Conservation (phyloP, 2,113 vertebrate species). For the Rafetus swinhoei region DNA sequence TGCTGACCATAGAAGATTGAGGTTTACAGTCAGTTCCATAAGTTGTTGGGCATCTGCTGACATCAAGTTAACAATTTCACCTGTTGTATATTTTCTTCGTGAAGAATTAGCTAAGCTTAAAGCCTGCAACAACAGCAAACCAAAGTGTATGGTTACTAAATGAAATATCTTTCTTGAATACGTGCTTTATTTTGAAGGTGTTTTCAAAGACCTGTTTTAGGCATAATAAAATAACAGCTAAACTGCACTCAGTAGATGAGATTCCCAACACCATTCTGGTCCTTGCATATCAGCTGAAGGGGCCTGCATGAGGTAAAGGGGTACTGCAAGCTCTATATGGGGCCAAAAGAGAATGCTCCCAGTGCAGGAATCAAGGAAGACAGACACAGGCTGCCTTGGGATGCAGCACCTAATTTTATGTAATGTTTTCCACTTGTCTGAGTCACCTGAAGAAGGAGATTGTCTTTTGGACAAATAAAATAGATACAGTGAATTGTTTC, state of each 20-base stretch:
- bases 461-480: background rate
- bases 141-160: background rate
- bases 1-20: slow-evolving; percentile 74
- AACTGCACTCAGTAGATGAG: background rate
- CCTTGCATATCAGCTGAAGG: background rate
- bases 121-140: slow-evolving; percentile 41
- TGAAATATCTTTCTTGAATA: background rate
- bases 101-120: slow-evolving; percentile 68
- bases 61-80: slow-evolving; percentile 71
- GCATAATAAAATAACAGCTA: background rate
- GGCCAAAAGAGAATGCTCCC: background rate
- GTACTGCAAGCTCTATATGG: background rate
- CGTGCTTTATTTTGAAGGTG: background rate
- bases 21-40: slow-evolving; percentile 64
- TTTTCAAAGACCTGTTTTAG: background rate
- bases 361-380: background rate
- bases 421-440: background rate
- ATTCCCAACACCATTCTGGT: background rate
- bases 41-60: slow-evolving; percentile 70
- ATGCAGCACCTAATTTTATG: background rate
- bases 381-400: background rate
- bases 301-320: background rate
- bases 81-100: slow-evolving; percentile 48
- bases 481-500: background rate
- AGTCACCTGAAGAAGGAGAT: background rate